Conservation (phyloP, 1,140 invertebrate genomes). For the Diachasma alloeum region DNA sequence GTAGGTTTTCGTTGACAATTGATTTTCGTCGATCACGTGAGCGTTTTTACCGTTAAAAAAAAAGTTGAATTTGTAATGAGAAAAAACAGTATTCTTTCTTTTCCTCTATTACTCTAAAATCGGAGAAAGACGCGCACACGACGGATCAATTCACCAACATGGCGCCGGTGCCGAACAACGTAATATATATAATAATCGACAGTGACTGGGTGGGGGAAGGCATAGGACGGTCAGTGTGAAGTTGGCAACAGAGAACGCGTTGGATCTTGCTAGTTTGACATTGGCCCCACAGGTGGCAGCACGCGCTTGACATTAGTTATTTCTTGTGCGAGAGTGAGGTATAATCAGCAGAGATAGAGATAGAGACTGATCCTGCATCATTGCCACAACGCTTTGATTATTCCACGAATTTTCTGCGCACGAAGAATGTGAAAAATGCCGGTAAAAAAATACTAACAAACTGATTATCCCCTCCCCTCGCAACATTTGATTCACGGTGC, state of each 20-base stretch:
- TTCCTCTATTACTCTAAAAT: not conserved
- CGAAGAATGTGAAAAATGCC: too few relatives aligned
- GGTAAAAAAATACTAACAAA: too few relatives aligned
- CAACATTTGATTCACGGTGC: too few relatives aligned
- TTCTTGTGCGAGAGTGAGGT: too few relatives aligned
- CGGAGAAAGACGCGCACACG: constrained; percentile 29
- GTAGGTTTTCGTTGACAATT: not conserved
- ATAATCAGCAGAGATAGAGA: too few relatives aligned
- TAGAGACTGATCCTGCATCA: too few relatives aligned
- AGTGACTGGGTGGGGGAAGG: not conserved
- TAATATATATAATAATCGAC: not conserved
- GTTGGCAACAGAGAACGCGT: not conserved
- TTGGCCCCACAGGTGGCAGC: not conserved
- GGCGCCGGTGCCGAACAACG: constrained; percentile 28
- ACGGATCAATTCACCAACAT: constrained; percentile 42
- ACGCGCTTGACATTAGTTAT: not conserved
- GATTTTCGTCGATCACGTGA: not conserved
- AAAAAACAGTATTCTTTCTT: not conserved
- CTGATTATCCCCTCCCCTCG: too few relatives aligned
- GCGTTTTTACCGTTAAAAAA: not conserved
- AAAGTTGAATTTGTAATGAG: not conserved
- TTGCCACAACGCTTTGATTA: too few relatives aligned
- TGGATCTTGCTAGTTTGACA: not conserved
- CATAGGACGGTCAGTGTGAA: not conserved
- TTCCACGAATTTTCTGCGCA: not conserved